Base-by-base conservation (phyloP, 2,113 vertebrate species). In the Psephotus haematonotus region DNA sequence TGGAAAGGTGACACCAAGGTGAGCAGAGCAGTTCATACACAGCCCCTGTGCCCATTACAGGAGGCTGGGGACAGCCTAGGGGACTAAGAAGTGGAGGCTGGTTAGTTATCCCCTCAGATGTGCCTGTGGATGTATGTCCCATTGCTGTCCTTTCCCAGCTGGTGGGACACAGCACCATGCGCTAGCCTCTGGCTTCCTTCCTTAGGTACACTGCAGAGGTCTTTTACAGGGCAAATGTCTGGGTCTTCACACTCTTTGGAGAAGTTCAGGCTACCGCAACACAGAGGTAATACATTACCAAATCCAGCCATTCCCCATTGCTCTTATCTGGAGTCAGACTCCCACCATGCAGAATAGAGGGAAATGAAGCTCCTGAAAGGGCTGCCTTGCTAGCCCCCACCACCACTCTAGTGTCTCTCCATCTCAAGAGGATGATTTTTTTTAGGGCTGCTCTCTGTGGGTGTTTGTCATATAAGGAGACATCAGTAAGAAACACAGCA, bases 391-490 rank as follows among this genome's bases (percentile, higher is more conserved):
- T 93, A 33, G 19, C 19, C 27, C 4, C 6, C 33, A 17, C 9
- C 35, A 57, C 17, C 7, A 11, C 10, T 60, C 64, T 60, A 17
- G 9, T 82, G 55, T 31, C 25, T 75, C 49, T 84, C 50, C 55
- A 37, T 53, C 67, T 76, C 59, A 52, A 64, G 29, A 49, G 11
- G 69, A 31, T 15, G 10, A 23, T 17, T 62, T 75, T 86, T 90
- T 83, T 79, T 37, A 70, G 76, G 19, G 49, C 7, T 6, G 3
- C 12, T 69, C 13, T 72, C 57, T 15, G 1, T 3, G 4, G 16
- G 19, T 50, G 43, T 92, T 82, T 85, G 65, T 57, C 74, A 65
- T 79, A 41, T 44, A 84, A 72, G 77, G 81, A 96, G 47, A 71
- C 43, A 52, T 37, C 81, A 47, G 39, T 18, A 55, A 81, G 81